Base-by-base conservation (phyloP, 2,888 invertebrate species). In the Strigamia crassipes region DNA sequence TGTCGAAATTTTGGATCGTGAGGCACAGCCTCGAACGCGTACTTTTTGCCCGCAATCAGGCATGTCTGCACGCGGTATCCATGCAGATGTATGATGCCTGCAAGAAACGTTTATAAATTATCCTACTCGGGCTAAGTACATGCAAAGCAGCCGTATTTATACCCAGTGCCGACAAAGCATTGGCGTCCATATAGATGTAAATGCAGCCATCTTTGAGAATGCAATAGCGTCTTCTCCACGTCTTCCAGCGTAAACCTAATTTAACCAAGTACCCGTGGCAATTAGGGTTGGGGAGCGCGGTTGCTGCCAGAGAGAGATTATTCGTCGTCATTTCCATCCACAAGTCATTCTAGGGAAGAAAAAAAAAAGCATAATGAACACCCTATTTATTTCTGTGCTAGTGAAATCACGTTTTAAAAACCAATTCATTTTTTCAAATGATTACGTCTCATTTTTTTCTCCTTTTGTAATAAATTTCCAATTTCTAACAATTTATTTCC, bases 121-220 rank as follows among this genome's bases (percentile, higher is more conserved):
- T 18, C 15, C 13, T 12, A 42, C 34, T 18, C 34, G 10, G 6
- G n/a, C 23, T 23, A 51, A n/a, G 23, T 31, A 80, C 51, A 42
- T 80, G 10, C 80, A 80, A 27, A 82, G 15, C 3, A 66, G 84
- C 46, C n/a, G 4, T 13, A 51, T 80, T 46, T 21, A 89, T 89
- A 95, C 97, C 97, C 88, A 96, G 93, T 84, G 97, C 96, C 87
- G 91, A 93, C 87, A 94, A 94, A 85, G 96, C 93, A 87, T 93
- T 94, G 4, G 93, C 93, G 87, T 96, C 96, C 85, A 93, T 93
- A 89, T 96, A 97, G 89, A 97, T 96, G 89, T 96, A 97, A 31
- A 97, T 91, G 85, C 96, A 96, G 73, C 96, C 97, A 88, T 97
- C 96, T 88, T 97, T 97, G 78, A 97, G 91, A 46, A 98, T 94